Percentiles rank a stretch among this genome's conserved stretches.
These are phyloP conservation scores for Macroglossus sobrinus DNA, from an alignment of 2,113 vertebrate species.

Conservation along the genomic window DNA sequence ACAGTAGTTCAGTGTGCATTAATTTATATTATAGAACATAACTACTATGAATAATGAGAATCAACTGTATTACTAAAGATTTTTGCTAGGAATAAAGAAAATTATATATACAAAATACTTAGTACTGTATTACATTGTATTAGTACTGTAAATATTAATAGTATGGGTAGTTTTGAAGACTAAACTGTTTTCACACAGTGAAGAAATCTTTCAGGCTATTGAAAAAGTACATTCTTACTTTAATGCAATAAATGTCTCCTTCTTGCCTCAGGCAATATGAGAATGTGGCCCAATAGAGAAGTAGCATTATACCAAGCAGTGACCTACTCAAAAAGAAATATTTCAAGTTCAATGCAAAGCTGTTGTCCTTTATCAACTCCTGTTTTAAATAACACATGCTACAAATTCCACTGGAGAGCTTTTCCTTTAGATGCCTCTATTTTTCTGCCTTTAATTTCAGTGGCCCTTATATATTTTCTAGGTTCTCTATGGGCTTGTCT, in stretches of 20 bases:
- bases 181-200: neutral
- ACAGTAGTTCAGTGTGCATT: neutral
- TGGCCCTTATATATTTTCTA: neutral
- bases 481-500: neutral
- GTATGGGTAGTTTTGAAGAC: neutral
- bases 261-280: neutral
- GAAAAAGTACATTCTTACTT: neutral
- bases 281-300: neutral
- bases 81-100: neutral
- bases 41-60: neutral
- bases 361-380: neutral
- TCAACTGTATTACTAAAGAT: neutral
- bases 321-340: slow-evolving; percentile 26
- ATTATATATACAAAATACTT: neutral
- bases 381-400: neutral
- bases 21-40: neutral
- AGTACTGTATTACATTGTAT: neutral
- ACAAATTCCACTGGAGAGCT: neutral
- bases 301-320: neutral
- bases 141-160: neutral
- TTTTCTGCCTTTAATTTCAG: neutral
- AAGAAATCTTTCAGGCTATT: neutral
- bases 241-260: neutral
- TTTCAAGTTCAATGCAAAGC: neutral
- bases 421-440: neutral